Percentiles rank a stretch among this genome's conserved stretches.
These are phyloP conservation scores for Halyomorpha halys DNA, from an alignment of 1,140 invertebrate species.

Conservation along the genomic window DNA sequence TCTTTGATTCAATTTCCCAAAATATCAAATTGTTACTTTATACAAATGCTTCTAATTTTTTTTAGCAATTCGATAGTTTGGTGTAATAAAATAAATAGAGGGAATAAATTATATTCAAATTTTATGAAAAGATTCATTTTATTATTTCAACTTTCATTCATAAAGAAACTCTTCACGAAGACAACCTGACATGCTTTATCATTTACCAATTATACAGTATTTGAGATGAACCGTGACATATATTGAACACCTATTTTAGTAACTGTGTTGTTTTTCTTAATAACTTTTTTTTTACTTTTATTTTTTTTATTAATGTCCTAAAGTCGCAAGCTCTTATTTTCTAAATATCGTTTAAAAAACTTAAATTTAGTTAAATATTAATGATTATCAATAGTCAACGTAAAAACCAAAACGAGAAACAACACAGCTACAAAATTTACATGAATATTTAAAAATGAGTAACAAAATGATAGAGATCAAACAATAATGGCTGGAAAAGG, in stretches of 20 bases:
- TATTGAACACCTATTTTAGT: slow-evolving; percentile 3
- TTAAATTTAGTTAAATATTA: background rate
- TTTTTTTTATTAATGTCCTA: background rate
- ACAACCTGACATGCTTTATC: background rate
- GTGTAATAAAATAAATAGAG: background rate
- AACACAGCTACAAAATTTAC: slow-evolving; percentile 9
- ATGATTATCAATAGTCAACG: slow-evolving; percentile 1
- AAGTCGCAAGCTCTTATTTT: background rate
- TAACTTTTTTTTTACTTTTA: background rate
- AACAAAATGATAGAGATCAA: slow-evolving; percentile 11
- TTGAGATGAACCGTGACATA: background rate
- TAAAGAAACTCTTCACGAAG: slow-evolving; percentile 1
- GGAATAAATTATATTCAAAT: background rate
- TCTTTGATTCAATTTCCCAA: no score
- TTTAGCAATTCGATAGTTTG: no score
- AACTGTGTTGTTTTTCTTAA: background rate
- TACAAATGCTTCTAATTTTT: no score
- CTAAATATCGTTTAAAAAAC: background rate
- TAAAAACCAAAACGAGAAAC: slow-evolving; percentile 1
- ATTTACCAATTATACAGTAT: background rate
- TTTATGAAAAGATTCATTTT: slow-evolving; percentile 6
- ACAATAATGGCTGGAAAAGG: slow-evolving; percentile 1
- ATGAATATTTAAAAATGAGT: background rate
- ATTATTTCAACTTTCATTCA: slow-evolving; percentile 8
- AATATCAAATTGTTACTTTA: no score